phyloP scores from a whole-genome alignment of 2,797 vertebrate species.

The Distichodus sexfasciatus region DNA sequence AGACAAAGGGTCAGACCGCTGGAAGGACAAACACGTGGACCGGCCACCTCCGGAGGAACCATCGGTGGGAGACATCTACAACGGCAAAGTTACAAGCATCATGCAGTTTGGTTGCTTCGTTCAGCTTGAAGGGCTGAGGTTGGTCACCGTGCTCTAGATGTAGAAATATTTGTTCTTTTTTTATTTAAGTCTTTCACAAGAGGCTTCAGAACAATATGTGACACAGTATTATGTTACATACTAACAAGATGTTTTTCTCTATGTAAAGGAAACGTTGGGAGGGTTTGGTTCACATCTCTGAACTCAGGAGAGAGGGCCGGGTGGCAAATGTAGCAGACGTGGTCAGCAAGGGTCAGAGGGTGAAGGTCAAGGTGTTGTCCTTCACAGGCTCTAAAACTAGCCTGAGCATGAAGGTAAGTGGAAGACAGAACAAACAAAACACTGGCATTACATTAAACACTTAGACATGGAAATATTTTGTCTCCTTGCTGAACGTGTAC shows the following conservation, averaged over 20 bases:
- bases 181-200: too few relatives aligned
- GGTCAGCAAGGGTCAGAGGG: conserved; percentile 95
- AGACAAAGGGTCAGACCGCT: conserved; percentile 75
- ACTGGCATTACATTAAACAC: too few relatives aligned
- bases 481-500: background rate
- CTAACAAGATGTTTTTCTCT: background rate
- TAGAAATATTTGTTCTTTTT: too few relatives aligned
- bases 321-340: conserved; percentile 97
- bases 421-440: background rate
- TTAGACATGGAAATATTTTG: background rate
- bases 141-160: conserved; percentile 28
- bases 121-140: conserved; percentile 95
- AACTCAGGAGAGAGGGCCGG: conserved; percentile 91
- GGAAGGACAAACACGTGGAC: conserved; percentile 95
- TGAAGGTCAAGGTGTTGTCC: conserved; percentile 95
- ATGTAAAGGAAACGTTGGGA: conserved; percentile 92
- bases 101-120: conserved; percentile 99
- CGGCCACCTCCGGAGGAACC: conserved; percentile 94
- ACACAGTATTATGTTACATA: too few relatives aligned
- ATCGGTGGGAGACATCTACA: conserved; percentile 93
- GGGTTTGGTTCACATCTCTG: conserved; percentile 95
- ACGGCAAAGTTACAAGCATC: conserved; percentile 96
- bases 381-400: conserved; percentile 99
- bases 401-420: conserved; percentile 95
- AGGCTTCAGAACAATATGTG: too few relatives aligned